Base-by-base conservation (phyloP, 2,888 invertebrate genomes). In the Rhingia campestris region DNA sequence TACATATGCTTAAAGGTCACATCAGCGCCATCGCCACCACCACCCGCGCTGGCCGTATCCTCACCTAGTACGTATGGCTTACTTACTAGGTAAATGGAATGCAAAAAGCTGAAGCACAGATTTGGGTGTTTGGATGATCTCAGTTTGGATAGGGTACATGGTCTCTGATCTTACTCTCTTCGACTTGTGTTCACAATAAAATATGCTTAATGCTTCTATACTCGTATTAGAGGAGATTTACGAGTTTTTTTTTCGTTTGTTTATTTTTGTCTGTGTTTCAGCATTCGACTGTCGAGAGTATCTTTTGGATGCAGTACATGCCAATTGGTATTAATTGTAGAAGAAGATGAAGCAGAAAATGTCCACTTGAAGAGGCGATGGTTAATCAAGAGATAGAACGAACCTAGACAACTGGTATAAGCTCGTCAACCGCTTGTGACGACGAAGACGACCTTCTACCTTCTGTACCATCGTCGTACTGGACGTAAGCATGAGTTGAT, bases 1-100 rank as follows among this genome's bases (percentile, higher is more conserved):
- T 73, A 73, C 74, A 84, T 74, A 75, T 84, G 84, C 84, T 80
- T 80, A 84, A 84, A 84, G 84, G 84, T 84, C 84, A 84, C 53
- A 69, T 22, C 22, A 22, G 22, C 22, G 2, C 22, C 22, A 22
- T 2, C 22, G 22, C 22, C 22, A 22, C 22, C 22, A 22, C 22
- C 22, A 22, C 22, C 22, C 22, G 1, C 22, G 22, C 22, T 22
- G 22, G 64, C 45, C 64, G 81, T 56, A 45, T 56, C 51, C 49
- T 43, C 47, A 61, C 22, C 22, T 1, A 22, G 59, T 67, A 63
- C 70, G 61, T 74, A 73, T 75, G 74, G 74, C 67, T 74, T 61
- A 80, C 80, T 67, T 63, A 64, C 75, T 70, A 51, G 43, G 51
- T 61, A 76, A 64, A 76, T 81, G 76, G 81, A 81, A 81, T 81